Percentiles rank a stretch among this genome's conserved stretches.
phyloP scores from a whole-genome alignment of 1,140 invertebrate genomes.

The Habropoda laboriosa region DNA sequence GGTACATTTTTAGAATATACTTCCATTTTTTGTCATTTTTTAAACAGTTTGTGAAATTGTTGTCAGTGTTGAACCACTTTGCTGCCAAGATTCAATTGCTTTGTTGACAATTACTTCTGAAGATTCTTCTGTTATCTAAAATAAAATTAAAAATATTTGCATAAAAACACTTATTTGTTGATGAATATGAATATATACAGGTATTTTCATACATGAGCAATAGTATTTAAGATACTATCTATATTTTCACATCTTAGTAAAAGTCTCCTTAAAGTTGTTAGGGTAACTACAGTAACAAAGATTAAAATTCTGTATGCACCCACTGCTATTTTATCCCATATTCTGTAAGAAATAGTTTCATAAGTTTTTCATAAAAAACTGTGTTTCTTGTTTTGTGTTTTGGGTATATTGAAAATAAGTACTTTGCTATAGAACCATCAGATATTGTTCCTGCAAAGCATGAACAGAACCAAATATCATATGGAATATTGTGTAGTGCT shows the following conservation, averaged over 20 bases:
- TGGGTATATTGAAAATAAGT: conserved; percentile 63
- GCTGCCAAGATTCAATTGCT: conserved; percentile 90
- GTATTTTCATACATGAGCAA: conserved; percentile 84
- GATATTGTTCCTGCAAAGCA: conserved; percentile 91
- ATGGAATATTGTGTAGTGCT: conserved; percentile 84
- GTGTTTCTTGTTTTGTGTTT: neutral
- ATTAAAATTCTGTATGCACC: conserved; percentile 91
- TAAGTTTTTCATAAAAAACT: conserved; percentile 3
- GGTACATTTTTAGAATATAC: neutral
- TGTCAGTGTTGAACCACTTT: conserved; percentile 80
- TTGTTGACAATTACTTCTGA: conserved; percentile 90
- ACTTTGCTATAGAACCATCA: conserved; percentile 90
- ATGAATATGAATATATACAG: conserved; percentile 9
- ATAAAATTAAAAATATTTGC: conserved; percentile 70
- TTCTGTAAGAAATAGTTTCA: conserved; percentile 82
- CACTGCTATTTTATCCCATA: conserved; percentile 94
- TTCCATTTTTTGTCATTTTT: neutral
- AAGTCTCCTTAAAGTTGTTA: conserved; percentile 86
- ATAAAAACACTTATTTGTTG: neutral
- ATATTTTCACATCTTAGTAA: conserved; percentile 84
- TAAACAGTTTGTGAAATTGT: conserved; percentile 56
- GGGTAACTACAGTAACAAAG: conserved; percentile 88
- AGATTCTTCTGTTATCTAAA: conserved; percentile 89
- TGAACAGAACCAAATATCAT: conserved; percentile 89
- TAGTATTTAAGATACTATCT: conserved; percentile 84